phyloP scores from a whole-genome alignment of 2,797 vertebrate species.

The Cyclura pinguis region DNA sequence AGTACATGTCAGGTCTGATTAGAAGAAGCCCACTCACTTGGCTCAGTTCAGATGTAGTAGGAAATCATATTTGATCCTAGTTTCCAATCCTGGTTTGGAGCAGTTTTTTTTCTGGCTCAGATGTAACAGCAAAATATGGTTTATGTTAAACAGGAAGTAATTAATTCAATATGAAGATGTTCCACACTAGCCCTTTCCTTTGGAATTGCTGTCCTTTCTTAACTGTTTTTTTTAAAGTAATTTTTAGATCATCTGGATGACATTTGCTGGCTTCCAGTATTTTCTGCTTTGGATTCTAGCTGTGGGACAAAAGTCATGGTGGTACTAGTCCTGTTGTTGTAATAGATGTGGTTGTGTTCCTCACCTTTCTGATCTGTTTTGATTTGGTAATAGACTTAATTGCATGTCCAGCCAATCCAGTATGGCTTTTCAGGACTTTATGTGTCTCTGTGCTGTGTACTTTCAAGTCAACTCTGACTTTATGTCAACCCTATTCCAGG shows the following conservation, averaged over 20 bases:
- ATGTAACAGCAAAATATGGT: background rate
- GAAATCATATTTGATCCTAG: background rate
- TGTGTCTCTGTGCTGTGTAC: too few species aligned
- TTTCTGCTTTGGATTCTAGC: background rate
- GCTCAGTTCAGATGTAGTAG: background rate
- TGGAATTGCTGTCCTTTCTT: background rate
- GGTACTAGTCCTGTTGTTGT: too few species aligned
- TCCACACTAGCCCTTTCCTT: background rate
- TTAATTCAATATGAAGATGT: background rate
- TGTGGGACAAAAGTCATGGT: too few species aligned
- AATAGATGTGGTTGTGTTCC: background rate
- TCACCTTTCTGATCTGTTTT: background rate
- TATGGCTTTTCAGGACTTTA: background rate
- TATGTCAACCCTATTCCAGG: too few species aligned
- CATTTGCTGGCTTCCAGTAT: background rate
- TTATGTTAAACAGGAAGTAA: conserved; percentile 10
- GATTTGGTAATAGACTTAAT: background rate
- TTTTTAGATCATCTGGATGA: background rate
- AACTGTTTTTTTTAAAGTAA: background rate
- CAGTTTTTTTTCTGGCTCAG: background rate
- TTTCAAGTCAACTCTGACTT: too few species aligned
- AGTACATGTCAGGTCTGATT: too few species aligned
- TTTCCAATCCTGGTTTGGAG: background rate
- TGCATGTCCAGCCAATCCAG: too few species aligned
- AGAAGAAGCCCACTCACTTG: background rate